Evolutionary conservation across 2,113 vertebrate genomes (phyloP).

Genomic region (Prunella fulvescens): DNA sequence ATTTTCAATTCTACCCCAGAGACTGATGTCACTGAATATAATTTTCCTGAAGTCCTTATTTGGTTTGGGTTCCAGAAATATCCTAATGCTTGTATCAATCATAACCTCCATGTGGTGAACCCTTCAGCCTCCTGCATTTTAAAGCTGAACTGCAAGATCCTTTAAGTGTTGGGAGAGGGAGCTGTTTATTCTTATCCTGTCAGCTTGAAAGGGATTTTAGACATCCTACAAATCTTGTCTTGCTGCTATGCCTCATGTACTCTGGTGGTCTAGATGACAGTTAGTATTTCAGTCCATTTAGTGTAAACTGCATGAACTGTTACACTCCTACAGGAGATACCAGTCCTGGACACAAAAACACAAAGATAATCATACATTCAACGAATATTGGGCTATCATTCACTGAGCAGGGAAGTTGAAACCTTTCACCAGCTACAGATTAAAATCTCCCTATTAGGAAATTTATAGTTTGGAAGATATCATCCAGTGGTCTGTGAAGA

Average conservation of each 20-base stretch:
- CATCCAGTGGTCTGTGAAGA: neutral
- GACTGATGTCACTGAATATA: neutral
- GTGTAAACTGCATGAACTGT: conserved; percentile 8
- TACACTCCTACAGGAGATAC: neutral
- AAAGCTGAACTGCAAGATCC: neutral
- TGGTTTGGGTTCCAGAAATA: neutral
- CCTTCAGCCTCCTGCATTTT: neutral
- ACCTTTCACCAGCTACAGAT: neutral
- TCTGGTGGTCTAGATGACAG: conserved; percentile 21
- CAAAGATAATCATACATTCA: neutral
- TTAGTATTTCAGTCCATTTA: neutral
- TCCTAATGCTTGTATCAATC: neutral
- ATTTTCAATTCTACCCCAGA: neutral
- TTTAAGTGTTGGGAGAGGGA: neutral
- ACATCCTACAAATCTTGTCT: neutral
- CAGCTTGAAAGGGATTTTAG: neutral
- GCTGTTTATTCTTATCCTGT: neutral
- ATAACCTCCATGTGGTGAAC: neutral
- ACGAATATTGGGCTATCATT: neutral
- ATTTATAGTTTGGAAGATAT: neutral
- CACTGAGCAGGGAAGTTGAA: neutral
- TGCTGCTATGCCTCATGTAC: neutral
- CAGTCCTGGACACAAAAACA: neutral
- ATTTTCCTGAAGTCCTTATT: neutral
- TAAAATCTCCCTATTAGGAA: conserved; percentile 24